These are phyloP conservation scores for Ochropacha duplaris DNA, from an alignment of 2,888 invertebrate genomes.

Conservation along the genomic window DNA sequence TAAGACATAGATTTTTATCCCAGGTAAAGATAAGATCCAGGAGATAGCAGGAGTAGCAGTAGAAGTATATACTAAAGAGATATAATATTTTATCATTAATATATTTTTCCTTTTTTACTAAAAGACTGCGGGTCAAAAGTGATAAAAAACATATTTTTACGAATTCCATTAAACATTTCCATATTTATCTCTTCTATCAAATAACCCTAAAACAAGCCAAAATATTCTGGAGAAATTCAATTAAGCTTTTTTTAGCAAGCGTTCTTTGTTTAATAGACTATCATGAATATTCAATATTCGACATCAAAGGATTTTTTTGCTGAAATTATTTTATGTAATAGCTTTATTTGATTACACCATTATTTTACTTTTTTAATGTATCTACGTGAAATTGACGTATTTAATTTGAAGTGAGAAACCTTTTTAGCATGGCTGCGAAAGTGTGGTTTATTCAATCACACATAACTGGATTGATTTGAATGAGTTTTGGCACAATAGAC, in stretches of 20 bases:
- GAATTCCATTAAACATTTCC: neutral
- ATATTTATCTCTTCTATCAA: no score
- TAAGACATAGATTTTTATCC: no score
- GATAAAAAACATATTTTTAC: neutral
- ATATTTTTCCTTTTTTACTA: no score
- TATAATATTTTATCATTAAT: no score
- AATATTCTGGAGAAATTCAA: conserved; percentile 41
- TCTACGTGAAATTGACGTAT: no score
- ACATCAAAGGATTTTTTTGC: conserved; percentile 24
- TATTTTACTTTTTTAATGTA: conserved; percentile 22
- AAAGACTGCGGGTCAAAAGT: neutral
- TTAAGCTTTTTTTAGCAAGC: conserved; percentile 34
- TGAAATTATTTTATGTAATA: conserved; percentile 16
- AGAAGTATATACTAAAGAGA: no score
- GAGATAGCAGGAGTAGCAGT: no score
- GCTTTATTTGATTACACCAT: neutral
- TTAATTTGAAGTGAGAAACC: conserved; percentile 5
- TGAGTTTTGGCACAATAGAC: no score
- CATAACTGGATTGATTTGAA: no score
- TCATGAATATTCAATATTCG: conserved; percentile 43
- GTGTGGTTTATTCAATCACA: no score
- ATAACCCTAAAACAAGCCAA: conserved; percentile 20
- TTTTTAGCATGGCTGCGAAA: no score
- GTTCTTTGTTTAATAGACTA: conserved; percentile 26
- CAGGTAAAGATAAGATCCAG: no score